Base-by-base conservation (phyloP, 2,797 vertebrate genomes). In the Lepidocolaptes lacrymiger region DNA sequence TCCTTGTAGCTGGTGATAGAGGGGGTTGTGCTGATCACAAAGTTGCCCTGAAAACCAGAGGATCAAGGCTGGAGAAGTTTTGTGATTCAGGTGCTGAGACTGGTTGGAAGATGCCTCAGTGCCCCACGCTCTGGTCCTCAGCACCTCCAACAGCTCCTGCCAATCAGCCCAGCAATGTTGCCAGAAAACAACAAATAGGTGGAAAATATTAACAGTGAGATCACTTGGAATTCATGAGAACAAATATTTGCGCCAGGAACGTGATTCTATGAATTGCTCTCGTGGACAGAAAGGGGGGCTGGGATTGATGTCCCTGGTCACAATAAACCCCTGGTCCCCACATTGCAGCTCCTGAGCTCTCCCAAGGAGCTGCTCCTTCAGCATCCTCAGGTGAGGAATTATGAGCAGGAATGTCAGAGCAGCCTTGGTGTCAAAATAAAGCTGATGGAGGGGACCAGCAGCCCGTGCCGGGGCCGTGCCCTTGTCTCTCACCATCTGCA, bases 401-500 rank as follows among this genome's bases (percentile, higher is more conserved):
- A 13, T 9, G 44, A 73, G 88, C 56, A 94, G 92, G 78, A 77
- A 61, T 32, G 61, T 68, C 22, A 2, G 67, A 0, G 20, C 52
- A 17, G 80, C 73, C 92, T 94, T 73, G 83, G 59, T 87, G 9
- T 49, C 54, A 91, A 95, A 83, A 83, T 92, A 71, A 94, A 91
- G 49, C 15, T 2, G 86, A 28, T 49, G 23, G 80, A 12, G 5
- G 48, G 71, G 67, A 87, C 91, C 58, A 59, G 95, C 83, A 80
- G 76, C 66, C 80, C 11, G 41, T 27, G 77, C 59, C 34, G 4
- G 4, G 27, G 64, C 80, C 18, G 0, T 92, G 96, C 94, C 86
- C 94, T 92, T 83, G 86, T 52, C 90, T 61, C 86, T 79, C 75
- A 12, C 92, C 91, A 46, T 52, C 94, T 82, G 95, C 90, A 34